Evolutionary conservation across 2,888 invertebrate genomes (phyloP).

Genomic region (Horisme vitalbata): DNA sequence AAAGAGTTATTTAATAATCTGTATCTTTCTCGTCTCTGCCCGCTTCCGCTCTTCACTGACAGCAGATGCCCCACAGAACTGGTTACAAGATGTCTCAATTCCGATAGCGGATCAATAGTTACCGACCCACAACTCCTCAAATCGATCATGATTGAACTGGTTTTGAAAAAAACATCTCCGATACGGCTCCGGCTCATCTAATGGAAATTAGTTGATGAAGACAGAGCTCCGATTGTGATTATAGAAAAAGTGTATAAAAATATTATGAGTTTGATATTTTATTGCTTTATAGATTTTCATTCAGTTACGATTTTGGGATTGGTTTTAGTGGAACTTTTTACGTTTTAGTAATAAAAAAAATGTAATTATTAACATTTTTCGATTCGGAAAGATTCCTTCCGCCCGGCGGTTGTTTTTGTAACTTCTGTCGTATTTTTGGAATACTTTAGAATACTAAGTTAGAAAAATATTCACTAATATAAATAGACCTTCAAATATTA

Average conservation of each 20-base stretch:
- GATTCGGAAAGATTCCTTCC: no score
- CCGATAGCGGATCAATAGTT: slow-evolving; percentile 76
- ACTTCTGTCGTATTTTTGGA: no score
- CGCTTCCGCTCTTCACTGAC: slow-evolving; percentile 43
- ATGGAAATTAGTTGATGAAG: slow-evolving; percentile 31
- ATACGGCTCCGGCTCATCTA: slow-evolving; percentile 29
- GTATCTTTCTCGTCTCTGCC: background rate
- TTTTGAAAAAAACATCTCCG: slow-evolving; percentile 56
- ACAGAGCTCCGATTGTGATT: slow-evolving; percentile 14
- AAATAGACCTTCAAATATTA: no score
- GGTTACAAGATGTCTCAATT: slow-evolving; percentile 80
- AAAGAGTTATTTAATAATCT: no score
- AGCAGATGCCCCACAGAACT: slow-evolving; percentile 58
- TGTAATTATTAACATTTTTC: no score
- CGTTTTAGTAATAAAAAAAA: no score
- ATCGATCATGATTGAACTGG: slow-evolving; percentile 72
- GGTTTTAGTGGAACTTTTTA: no score
- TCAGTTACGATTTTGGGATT: no score
- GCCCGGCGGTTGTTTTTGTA: no score
- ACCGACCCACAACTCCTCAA: slow-evolving; percentile 71
- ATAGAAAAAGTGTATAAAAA: slow-evolving; percentile 10
- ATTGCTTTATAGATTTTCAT: no score
- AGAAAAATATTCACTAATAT: no score
- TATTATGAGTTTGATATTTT: background rate
- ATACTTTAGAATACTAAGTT: no score